phyloP scores from a whole-genome alignment of 2,113 vertebrate species.

The Antechinus stuartii region DNA sequence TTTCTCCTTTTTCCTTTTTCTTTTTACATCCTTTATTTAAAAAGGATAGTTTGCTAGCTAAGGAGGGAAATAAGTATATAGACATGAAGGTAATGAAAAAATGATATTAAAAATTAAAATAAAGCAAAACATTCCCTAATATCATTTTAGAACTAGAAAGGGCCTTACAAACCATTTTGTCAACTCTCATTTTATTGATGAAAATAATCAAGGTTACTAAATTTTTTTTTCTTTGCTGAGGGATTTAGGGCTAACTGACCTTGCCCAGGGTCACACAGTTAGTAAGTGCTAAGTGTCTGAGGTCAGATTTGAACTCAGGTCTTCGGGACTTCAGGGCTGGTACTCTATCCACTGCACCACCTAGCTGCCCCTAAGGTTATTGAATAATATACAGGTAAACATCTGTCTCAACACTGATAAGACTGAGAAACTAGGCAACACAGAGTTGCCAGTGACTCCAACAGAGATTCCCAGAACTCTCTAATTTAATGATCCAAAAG shows the following conservation, averaged over 20 bases:
- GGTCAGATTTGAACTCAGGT: too few relatives aligned
- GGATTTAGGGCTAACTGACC: too few relatives aligned
- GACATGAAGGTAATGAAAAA: not conserved
- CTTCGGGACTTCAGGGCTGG: too few relatives aligned
- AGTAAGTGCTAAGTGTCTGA: too few relatives aligned
- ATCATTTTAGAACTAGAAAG: not conserved
- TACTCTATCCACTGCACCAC: too few relatives aligned
- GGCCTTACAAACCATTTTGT: not conserved
- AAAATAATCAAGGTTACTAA: not conserved
- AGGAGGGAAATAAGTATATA: not conserved
- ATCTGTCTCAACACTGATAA: constrained; percentile 71
- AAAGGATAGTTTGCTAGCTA: not conserved
- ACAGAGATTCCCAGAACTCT: not conserved
- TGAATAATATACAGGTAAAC: constrained; percentile 22
- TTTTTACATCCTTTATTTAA: not conserved
- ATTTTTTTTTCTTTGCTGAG: not conserved
- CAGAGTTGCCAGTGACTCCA: constrained; percentile 46
- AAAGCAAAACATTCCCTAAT: not conserved
- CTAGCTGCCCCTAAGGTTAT: not conserved
- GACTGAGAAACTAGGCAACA: constrained; percentile 38
- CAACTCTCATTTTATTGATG: not conserved
- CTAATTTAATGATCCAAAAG: constrained; percentile 39
- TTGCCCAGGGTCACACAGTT: too few relatives aligned
- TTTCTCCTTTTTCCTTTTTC: not conserved
- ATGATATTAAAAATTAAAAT: not conserved